These are phyloP conservation scores for Hippocampus guttulatus DNA, from an alignment of 2,113 vertebrate genomes.

Conservation along the genomic window DNA sequence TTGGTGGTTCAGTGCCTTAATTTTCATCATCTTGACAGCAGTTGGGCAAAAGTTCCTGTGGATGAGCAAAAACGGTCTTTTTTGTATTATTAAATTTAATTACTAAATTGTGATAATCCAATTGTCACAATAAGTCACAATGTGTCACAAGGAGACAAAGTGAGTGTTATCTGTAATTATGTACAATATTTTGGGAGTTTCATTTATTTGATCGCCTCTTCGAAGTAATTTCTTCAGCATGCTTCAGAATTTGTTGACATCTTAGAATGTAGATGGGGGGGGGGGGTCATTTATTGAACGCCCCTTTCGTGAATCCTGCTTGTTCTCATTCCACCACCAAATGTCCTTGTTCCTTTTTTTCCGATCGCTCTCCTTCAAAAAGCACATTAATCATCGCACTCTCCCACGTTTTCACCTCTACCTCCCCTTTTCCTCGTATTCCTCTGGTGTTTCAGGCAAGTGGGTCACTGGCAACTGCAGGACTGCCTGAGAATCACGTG, in stretches of 20 bases:
- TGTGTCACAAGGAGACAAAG: too few relatives aligned
- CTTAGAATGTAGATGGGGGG: not conserved
- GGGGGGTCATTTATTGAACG: slow-evolving; percentile 6
- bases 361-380: slow-evolving; percentile 26
- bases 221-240: too few relatives aligned
- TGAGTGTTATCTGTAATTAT: too few relatives aligned
- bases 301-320: slow-evolving; percentile 11
- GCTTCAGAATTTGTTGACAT: slow-evolving; percentile 1
- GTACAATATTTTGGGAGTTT: too few relatives aligned
- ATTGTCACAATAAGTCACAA: not conserved
- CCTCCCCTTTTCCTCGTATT: slow-evolving; percentile 37
- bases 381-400: slow-evolving; percentile 54
- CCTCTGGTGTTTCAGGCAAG: slow-evolving; percentile 44
- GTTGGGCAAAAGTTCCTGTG: not conserved
- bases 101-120: not conserved
- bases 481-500: slow-evolving; percentile 11
- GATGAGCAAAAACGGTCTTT: not conserved
- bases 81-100: not conserved
- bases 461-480: slow-evolving; percentile 50
- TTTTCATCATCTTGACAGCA: not conserved
- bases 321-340: slow-evolving; percentile 8
- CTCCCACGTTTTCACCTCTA: slow-evolving; percentile 50
- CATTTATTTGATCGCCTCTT: too few relatives aligned
- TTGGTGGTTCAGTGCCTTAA: too few relatives aligned
- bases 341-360: slow-evolving; percentile 9